Evolutionary conservation across 2,797 vertebrate genomes (phyloP).

Genomic region (Jordanella pulchra): DNA sequence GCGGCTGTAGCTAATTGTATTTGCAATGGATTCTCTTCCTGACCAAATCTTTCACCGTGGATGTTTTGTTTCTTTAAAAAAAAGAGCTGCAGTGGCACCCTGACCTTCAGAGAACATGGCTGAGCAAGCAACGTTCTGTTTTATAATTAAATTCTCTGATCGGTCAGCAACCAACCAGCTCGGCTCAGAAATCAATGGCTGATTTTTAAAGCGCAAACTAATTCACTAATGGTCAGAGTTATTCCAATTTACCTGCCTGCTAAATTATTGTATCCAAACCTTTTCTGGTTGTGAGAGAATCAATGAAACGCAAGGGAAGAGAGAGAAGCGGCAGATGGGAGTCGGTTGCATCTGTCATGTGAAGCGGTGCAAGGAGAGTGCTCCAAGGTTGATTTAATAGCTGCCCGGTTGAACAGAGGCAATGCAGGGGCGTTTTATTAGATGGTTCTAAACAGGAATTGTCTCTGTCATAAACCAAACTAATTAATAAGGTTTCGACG

Average conservation of each 20-base stretch:
- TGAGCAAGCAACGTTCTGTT: conserved; percentile 75
- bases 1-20: conserved; percentile 65
- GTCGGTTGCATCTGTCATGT: conserved; percentile 55
- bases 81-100: conserved; percentile 60
- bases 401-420: conserved; percentile 55
- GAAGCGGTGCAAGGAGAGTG: conserved; percentile 52
- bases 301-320: conserved; percentile 51
- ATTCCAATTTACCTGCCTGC: conserved; percentile 81
- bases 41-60: conserved; percentile 43
- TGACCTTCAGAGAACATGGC: conserved; percentile 83
- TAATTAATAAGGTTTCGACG: conserved; percentile 74
- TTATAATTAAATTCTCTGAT: conserved; percentile 82
- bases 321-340: conserved; percentile 32
- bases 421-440: conserved; percentile 56
- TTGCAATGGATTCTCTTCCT: conserved; percentile 65
- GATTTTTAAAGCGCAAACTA: conserved; percentile 83
- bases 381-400: conserved; percentile 63
- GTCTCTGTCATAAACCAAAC: conserved; percentile 71
- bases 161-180: conserved; percentile 79
- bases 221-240: conserved; percentile 85
- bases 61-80: conserved; percentile 45
- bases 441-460: conserved; percentile 55
- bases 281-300: conserved; percentile 59
- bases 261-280: conserved; percentile 77
- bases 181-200: conserved; percentile 76